These are phyloP conservation scores for Heliconius aoede DNA, from an alignment of 2,888 invertebrate species.

Conservation along the genomic window DNA sequence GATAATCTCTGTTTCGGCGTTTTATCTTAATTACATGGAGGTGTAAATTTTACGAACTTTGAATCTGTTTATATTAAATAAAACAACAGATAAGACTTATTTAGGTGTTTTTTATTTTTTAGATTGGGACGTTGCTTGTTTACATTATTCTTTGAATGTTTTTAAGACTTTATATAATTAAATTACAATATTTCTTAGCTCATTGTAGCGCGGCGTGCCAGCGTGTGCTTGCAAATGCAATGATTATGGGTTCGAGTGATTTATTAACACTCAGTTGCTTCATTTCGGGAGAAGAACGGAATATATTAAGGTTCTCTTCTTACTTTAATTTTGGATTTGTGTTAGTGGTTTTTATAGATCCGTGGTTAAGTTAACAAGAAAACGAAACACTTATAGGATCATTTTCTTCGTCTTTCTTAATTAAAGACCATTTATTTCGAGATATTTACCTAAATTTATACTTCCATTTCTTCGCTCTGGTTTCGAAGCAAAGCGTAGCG, in stretches of 20 bases:
- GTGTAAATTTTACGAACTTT: constrained; percentile 36
- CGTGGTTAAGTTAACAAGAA: no score
- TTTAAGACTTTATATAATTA: neutral
- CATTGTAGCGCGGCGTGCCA: neutral
- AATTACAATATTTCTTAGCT: neutral
- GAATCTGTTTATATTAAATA: constrained; percentile 37
- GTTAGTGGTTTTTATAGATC: no score
- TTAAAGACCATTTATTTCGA: no score
- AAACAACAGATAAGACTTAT: constrained; percentile 33
- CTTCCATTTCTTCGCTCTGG: no score
- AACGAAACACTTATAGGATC: no score
- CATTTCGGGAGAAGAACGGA: no score
- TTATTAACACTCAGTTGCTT: neutral
- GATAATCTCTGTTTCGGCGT: constrained; percentile 28
- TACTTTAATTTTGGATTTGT: no score
- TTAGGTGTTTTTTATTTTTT: constrained; percentile 23
- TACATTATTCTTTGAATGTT: neutral
- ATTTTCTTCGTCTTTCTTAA: no score
- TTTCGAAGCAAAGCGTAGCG: no score
- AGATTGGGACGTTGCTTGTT: constrained; percentile 15
- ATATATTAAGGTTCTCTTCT: no score
- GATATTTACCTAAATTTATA: no score
- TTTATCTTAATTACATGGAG: constrained; percentile 33
- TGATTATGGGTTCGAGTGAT: neutral
- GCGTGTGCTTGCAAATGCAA: neutral